These are phyloP conservation scores for Actinopyga echinites DNA, from an alignment of 53 echinoderm and acorn worm species.

Conservation along the genomic window DNA sequence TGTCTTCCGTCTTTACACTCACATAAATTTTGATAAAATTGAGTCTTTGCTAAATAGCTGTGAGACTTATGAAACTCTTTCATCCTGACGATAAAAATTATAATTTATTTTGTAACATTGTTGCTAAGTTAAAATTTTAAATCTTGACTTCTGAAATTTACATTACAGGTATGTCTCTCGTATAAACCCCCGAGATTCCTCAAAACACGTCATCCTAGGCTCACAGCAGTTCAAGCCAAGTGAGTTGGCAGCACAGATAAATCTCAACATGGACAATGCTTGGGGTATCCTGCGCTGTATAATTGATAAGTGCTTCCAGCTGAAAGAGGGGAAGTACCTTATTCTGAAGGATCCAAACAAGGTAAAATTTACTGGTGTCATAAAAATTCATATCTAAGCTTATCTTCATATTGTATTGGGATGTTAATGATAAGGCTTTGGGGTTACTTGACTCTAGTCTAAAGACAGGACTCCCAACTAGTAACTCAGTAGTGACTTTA, in stretches of 20 bases:
- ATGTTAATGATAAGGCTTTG: too few species aligned
- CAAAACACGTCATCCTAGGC: constrained; percentile 95
- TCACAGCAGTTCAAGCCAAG: constrained; percentile 99
- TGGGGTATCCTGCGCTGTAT: constrained; percentile 97
- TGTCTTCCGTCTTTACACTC: too few species aligned
- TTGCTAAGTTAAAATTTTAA: neutral
- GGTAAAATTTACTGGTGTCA: constrained; percentile 40
- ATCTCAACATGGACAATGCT: constrained; percentile 95
- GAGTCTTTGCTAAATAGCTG: too few species aligned
- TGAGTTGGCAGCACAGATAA: constrained; percentile 96
- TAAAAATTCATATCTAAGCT: too few species aligned
- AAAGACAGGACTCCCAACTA: too few species aligned
- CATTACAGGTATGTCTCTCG: constrained; percentile 86
- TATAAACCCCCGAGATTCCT: constrained; percentile 90
- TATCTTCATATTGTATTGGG: too few species aligned
- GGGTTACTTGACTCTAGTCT: too few species aligned
- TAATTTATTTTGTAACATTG: neutral
- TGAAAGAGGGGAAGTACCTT: constrained; percentile 95
- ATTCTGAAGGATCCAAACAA: constrained; percentile 98
- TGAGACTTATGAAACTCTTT: too few species aligned
- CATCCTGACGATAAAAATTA: neutral
- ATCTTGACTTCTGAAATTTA: too few species aligned
- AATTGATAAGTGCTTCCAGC: constrained; percentile 87
- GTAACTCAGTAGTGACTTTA: too few species aligned
- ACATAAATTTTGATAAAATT: too few species aligned